These are phyloP conservation scores for Sakesphorus luctuosus DNA, from an alignment of 2,113 vertebrate genomes.

Conservation along the genomic window DNA sequence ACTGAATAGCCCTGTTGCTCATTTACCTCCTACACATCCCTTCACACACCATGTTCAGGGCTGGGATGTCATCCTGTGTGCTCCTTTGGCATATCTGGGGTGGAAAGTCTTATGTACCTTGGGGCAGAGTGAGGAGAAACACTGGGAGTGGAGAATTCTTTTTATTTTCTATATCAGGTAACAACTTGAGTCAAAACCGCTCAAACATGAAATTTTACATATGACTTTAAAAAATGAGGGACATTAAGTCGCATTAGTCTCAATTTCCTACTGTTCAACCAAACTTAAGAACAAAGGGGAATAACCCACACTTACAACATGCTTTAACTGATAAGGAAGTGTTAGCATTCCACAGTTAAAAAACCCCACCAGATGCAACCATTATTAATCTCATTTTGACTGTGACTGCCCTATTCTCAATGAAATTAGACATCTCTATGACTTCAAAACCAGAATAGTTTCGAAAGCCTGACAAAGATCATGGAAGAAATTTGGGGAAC, in stretches of 20 bases:
- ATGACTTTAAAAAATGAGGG: neutral
- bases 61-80: rapidly evolving
- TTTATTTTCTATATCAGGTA: neutral
- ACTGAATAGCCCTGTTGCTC: neutral
- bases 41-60: rapidly evolving
- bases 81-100: neutral
- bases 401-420: rapidly evolving
- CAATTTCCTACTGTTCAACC: neutral
- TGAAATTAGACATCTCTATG: neutral
- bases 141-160: neutral
- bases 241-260: neutral
- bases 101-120: neutral
- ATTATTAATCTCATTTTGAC: neutral
- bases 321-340: neutral
- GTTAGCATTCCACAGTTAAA: neutral
- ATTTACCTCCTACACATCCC: neutral
- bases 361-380: neutral
- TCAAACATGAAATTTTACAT: neutral
- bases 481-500: neutral
- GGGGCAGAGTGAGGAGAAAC: neutral
- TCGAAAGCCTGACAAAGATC: neutral
- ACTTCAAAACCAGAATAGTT: neutral
- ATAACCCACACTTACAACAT: neutral
- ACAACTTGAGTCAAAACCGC: neutral
- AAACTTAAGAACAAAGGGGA: neutral